Base-by-base conservation (phyloP, 2,797 vertebrate genomes). In the Sarcophilus harrisii region DNA sequence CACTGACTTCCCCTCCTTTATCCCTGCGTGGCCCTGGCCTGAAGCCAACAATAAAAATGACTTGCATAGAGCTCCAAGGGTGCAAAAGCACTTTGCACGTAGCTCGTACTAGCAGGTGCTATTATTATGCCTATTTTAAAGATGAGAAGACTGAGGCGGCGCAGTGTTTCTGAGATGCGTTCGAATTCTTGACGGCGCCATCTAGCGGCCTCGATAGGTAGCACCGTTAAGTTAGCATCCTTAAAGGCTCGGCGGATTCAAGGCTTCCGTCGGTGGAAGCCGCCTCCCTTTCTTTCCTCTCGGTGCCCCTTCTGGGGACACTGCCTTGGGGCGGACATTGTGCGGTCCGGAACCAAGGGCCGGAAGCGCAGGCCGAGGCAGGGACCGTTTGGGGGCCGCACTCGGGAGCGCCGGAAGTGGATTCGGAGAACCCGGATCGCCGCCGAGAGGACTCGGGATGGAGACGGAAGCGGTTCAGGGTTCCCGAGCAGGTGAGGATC, bases 321-420 rank as follows among this genome's bases (percentile, higher is more conserved):
- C n/a, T 5, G n/a, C 66, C n/a, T 73, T 9, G 66, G 38, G 73
- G 73, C 38, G n/a, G 21, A 38, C 9, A 3, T 21, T 45, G 73
- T 21, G 38, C 21, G 27, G 27, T 0, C 27, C 58, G 73, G 73
- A 87, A 87, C 73, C 73, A 45, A 27, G 38, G 73, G 10, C 73
- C 38, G 38, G 24, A 12, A 87, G 38, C 73, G 73, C 38, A 11
- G 38, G 24, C 38, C 38, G 38, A 45, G 24, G 38, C 10, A n/a
- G 38, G 38, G 24, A 49, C 38, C 0, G 73, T 87, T 87, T 87
- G 73, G 32, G 73, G 21, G 38, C 9, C 21, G 38, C 73, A 87
- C 73, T 45, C 11, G 29, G 45, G 92, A 14, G 27, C n/a, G 60
- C 59, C 95, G 96, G 96, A 96, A 95, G 90, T 92, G 57, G 54